Conservation (phyloP, 1,140 invertebrate genomes). For the Drosophila bocqueti region DNA sequence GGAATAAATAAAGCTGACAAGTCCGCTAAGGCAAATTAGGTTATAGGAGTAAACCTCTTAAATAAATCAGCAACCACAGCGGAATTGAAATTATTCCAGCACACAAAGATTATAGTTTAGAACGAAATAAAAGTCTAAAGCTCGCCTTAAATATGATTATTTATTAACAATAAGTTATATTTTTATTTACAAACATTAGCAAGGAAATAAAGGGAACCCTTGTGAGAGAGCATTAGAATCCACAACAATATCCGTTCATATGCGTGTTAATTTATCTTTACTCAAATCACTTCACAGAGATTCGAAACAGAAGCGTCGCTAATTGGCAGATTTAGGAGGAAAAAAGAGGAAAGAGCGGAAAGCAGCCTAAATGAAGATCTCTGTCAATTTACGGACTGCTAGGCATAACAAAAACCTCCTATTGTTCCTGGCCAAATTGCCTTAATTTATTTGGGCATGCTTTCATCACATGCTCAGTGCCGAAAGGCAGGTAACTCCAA, state of each 20-base stretch:
- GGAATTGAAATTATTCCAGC: neutral
- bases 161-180: neutral
- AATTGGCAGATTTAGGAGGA: slow-evolving; percentile 50
- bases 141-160: neutral
- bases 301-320: slow-evolving; percentile 44
- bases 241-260: slow-evolving; percentile 7
- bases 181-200: neutral
- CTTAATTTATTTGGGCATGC: slow-evolving; percentile 62
- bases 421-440: slow-evolving; percentile 66
- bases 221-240: neutral
- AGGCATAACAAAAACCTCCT: slow-evolving; percentile 47
- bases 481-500: slow-evolving; percentile 24
- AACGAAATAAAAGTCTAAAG: neutral
- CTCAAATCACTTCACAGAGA: slow-evolving; percentile 4
- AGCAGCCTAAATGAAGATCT: slow-evolving; percentile 49
- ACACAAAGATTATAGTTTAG: neutral
- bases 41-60: neutral
- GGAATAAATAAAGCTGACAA: neutral
- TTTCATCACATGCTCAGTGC: slow-evolving; percentile 58
- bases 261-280: slow-evolving; percentile 48
- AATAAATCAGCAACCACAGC: neutral
- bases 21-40: neutral
- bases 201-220: neutral
- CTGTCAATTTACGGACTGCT: slow-evolving; percentile 52
- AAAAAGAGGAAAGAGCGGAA: slow-evolving; percentile 1